phyloP scores from a whole-genome alignment of 2,888 invertebrate species.

The Cylloceria caligata region DNA sequence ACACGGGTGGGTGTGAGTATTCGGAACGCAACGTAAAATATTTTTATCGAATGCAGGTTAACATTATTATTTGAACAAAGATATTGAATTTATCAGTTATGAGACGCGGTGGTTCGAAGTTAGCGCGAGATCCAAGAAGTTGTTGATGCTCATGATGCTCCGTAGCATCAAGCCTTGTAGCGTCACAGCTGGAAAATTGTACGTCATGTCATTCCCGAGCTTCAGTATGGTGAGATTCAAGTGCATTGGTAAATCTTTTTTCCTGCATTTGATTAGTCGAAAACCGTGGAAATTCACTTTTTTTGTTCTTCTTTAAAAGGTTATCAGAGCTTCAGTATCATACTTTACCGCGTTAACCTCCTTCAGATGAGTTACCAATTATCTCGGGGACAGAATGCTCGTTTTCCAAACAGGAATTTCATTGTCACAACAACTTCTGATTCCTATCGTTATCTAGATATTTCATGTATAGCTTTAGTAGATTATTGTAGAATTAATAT shows the following conservation, averaged over 20 bases:
- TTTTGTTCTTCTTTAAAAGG: slow-evolving; percentile 63
- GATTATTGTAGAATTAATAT: too few relatives aligned
- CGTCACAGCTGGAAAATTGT: slow-evolving; percentile 59
- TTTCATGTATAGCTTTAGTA: too few relatives aligned
- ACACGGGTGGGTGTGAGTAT: slow-evolving; percentile 55
- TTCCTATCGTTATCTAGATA: too few relatives aligned
- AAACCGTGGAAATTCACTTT: background rate
- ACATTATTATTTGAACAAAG: background rate
- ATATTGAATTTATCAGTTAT: slow-evolving; percentile 40
- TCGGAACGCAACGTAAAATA: background rate
- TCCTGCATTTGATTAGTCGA: background rate
- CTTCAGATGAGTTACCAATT: too few relatives aligned
- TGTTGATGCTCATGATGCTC: slow-evolving; percentile 63
- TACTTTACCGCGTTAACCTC: too few relatives aligned
- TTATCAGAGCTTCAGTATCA: slow-evolving; percentile 46
- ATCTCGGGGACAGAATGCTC: too few relatives aligned
- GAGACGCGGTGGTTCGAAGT: slow-evolving; percentile 53
- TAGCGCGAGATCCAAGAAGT: slow-evolving; percentile 40
- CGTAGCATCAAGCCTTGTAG: slow-evolving; percentile 59
- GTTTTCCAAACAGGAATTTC: too few relatives aligned
- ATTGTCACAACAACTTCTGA: too few relatives aligned
- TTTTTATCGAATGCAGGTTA: background rate
- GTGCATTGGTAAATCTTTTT: background rate
- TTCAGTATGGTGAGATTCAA: slow-evolving; percentile 55
- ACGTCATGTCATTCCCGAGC: slow-evolving; percentile 57